A percentile compares a stretch with the other conserved stretches of the same genome.
phyloP scores from a whole-genome alignment of 2,888 invertebrate genomes.

The Eristalis intricaria region DNA sequence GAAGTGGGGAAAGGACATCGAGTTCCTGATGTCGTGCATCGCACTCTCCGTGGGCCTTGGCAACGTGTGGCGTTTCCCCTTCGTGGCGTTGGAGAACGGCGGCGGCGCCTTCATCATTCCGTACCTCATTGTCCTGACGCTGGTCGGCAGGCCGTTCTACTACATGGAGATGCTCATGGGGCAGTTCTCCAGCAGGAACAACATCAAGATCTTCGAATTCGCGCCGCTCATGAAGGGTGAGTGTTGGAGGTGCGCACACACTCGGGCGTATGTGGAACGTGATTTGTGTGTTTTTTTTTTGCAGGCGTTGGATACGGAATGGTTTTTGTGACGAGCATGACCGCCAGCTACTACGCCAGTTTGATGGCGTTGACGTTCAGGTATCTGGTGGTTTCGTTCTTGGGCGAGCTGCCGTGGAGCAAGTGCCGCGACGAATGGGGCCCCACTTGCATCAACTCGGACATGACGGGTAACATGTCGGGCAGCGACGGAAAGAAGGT shows the following conservation, averaged over 20 bases:
- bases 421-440: slow-evolving; percentile 29
- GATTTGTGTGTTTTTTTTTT: not conserved
- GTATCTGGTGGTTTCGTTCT: slow-evolving; percentile 85
- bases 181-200: slow-evolving; percentile 87
- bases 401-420: slow-evolving; percentile 84
- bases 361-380: slow-evolving; percentile 86
- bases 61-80: slow-evolving; percentile 87
- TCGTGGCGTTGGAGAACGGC: slow-evolving; percentile 85
- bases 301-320: slow-evolving; percentile 82
- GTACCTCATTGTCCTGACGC: slow-evolving; percentile 84
- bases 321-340: slow-evolving; percentile 82
- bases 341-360: slow-evolving; percentile 86
- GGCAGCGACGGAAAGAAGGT: slow-evolving; percentile 72
- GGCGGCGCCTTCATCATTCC: slow-evolving; percentile 87
- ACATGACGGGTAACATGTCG: slow-evolving; percentile 39
- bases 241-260: not conserved
- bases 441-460: slow-evolving; percentile 40
- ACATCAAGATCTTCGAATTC: slow-evolving; percentile 85
- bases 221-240: slow-evolving; percentile 85
- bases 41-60: slow-evolving; percentile 85
- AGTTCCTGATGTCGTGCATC: slow-evolving; percentile 85
- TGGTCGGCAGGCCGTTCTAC: slow-evolving; percentile 87
- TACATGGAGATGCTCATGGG: slow-evolving; percentile 88
- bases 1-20: slow-evolving; percentile 84
- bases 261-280: slow-evolving; percentile 3